A percentile compares a stretch with the other conserved stretches of the same genome.
Conservation (phyloP, 2,113 vertebrate species). For the Dasypus novemcinctus region DNA sequence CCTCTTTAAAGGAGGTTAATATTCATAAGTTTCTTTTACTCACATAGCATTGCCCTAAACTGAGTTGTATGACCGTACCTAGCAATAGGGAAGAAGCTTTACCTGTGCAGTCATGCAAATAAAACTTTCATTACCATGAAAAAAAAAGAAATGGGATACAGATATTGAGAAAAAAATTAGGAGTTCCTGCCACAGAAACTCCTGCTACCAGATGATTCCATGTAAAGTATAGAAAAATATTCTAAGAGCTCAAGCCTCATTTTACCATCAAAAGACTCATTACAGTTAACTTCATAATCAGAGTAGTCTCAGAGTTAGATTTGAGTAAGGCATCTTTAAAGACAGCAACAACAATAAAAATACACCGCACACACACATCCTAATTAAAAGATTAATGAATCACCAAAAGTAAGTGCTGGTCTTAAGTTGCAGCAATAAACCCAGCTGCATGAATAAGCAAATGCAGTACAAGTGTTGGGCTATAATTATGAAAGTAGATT, state of each 20-base stretch:
- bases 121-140: neutral
- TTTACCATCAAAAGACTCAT: neutral
- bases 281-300: neutral
- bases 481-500: slow-evolving; percentile 60
- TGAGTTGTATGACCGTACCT: neutral
- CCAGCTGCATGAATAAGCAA: slow-evolving; percentile 47
- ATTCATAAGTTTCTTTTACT: neutral
- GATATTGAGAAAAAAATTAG: neutral
- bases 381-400: slow-evolving; percentile 44
- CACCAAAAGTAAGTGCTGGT: slow-evolving; percentile 16
- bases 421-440: slow-evolving; percentile 14
- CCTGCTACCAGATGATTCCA: neutral
- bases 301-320: slow-evolving; percentile 4
- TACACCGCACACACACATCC: neutral
- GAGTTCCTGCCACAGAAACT: neutral
- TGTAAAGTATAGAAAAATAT: neutral
- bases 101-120: neutral
- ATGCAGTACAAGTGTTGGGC: neutral
- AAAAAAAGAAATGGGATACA: neutral
- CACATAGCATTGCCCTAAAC: neutral
- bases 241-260: neutral
- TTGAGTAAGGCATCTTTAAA: neutral
- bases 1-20: neutral
- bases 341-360: too few species aligned
- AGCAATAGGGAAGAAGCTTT: neutral